These are phyloP conservation scores for Petaurus breviceps DNA, from an alignment of 2,113 vertebrate genomes.

Conservation along the genomic window DNA sequence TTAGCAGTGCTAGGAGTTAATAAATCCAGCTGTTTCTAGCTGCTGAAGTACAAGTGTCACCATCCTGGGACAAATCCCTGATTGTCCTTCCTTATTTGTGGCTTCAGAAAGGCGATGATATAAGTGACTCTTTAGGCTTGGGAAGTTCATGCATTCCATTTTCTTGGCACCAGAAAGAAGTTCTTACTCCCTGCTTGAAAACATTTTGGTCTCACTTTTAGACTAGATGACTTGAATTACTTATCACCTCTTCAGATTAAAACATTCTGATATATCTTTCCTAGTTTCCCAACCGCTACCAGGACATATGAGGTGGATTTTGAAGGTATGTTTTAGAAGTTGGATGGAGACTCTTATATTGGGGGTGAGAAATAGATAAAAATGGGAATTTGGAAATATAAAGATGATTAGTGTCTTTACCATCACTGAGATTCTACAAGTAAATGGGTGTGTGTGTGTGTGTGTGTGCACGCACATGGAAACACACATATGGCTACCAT, in stretches of 20 bases:
- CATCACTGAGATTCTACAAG: conserved; percentile 24
- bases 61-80: background rate
- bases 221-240: background rate
- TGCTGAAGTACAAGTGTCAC: background rate
- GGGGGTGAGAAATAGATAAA: background rate
- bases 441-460: background rate
- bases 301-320: background rate
- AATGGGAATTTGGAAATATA: conserved; percentile 15
- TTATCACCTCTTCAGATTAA: conserved; percentile 1
- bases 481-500: too few species aligned
- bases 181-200: conserved; percentile 21
- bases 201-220: background rate
- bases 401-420: conserved; percentile 2
- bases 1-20: background rate
- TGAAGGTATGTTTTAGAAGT: background rate
- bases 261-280: background rate
- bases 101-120: background rate
- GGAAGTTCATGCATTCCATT: background rate
- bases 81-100: background rate
- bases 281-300: background rate
- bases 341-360: background rate
- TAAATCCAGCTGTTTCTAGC: background rate
- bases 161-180: background rate
- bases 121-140: background rate
- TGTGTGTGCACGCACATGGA: background rate